phyloP scores from a whole-genome alignment of 2,888 invertebrate genomes.

The Drosophila helvetica region DNA sequence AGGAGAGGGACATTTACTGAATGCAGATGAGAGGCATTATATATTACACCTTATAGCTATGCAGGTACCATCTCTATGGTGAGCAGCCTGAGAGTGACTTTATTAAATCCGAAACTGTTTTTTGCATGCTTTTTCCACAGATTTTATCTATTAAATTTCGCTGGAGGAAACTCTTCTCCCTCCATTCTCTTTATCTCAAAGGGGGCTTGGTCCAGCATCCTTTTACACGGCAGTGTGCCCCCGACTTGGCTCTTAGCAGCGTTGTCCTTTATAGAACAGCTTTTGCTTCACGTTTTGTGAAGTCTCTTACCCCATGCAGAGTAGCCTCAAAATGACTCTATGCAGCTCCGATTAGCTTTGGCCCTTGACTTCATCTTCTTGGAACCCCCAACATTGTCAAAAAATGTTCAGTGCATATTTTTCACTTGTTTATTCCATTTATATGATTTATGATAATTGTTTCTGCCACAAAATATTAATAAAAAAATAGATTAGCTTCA shows the following conservation, averaged over 20 bases:
- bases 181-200: too few species aligned
- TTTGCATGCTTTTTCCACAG: neutral
- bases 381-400: too few species aligned
- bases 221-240: neutral
- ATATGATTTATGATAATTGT: constrained; percentile 10
- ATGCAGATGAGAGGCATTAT: neutral
- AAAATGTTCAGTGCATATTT: neutral
- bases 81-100: too few species aligned
- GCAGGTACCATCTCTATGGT: neutral
- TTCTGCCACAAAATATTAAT: constrained; percentile 24
- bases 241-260: neutral
- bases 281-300: neutral
- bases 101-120: too few species aligned
- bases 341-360: too few species aligned
- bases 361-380: neutral
- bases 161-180: too few species aligned
- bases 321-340: too few species aligned
- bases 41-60: neutral
- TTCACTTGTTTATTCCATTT: constrained; percentile 16
- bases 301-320: neutral
- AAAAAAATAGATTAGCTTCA: constrained; percentile 36
- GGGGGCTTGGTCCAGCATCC: too few species aligned
- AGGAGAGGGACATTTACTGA: neutral
- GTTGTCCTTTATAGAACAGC: neutral
- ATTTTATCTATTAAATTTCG: too few species aligned